Evolutionary conservation across 30 jellyfish, hydroid and myxozoan genomes (phyloP).

Genomic region (Sanderia malayensis): DNA sequence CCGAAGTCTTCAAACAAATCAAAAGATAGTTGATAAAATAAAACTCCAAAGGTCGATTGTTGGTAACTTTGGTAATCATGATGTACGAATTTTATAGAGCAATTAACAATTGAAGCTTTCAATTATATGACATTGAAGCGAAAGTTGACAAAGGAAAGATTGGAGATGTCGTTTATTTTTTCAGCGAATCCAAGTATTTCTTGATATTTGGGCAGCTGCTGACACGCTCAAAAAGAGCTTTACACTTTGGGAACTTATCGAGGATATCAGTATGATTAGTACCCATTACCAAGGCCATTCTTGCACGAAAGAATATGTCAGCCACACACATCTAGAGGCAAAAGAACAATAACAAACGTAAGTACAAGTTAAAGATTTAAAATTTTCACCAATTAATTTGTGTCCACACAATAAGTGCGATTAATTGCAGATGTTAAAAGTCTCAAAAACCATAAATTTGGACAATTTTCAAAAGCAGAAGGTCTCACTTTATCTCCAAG

Average conservation of each 20-base stretch:
- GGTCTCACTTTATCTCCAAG: background rate
- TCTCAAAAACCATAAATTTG: no score
- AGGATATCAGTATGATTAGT: background rate
- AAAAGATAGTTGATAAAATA: no score
- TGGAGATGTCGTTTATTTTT: background rate
- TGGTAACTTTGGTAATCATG: no score
- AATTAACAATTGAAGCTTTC: no score
- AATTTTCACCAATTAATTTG: no score
- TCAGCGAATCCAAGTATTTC: constrained; percentile 28
- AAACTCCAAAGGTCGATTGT: no score
- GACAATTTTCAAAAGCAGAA: no score
- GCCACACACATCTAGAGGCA: constrained; percentile 7
- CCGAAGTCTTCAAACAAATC: no score
- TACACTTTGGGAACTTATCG: constrained; percentile 12
- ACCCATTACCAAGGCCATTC: background rate
- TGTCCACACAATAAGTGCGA: background rate
- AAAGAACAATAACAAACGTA: background rate
- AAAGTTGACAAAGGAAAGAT: no score
- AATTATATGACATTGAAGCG: no score
- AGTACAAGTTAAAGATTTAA: background rate
- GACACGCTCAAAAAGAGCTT: constrained; percentile 22
- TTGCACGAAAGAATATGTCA: constrained; percentile 2
- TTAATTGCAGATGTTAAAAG: no score
- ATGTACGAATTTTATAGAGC: no score
- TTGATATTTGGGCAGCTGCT: constrained; percentile 23